Conservation (phyloP, 2,888 invertebrate genomes). For the Crocallis elinguaria region DNA sequence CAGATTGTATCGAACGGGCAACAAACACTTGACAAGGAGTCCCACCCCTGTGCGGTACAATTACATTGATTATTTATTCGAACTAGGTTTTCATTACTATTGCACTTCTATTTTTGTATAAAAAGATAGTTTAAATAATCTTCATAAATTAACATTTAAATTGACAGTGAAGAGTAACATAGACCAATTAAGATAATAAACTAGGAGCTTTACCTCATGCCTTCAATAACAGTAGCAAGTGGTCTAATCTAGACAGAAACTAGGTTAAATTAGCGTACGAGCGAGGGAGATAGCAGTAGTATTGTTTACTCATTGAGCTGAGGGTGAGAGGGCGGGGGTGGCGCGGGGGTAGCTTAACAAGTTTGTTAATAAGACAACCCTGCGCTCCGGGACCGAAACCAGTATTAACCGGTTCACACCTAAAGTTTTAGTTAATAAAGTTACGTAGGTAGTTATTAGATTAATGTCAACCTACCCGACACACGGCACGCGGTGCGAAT, state of each 20-base stretch:
- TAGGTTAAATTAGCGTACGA: slow-evolving; percentile 34
- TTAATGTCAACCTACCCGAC: slow-evolving; percentile 11
- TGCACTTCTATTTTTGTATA: too few species aligned
- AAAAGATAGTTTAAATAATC: too few species aligned
- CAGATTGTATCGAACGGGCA: too few species aligned
- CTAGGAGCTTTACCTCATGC: not conserved
- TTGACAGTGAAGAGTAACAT: not conserved
- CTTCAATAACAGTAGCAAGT: slow-evolving; percentile 3
- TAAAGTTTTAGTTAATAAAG: slow-evolving; percentile 22
- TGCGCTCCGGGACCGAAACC: not conserved
- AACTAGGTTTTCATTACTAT: too few species aligned
- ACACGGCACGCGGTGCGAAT: not conserved
- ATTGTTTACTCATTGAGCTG: slow-evolving; percentile 35
- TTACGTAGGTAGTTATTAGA: slow-evolving; percentile 18
- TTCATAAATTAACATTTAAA: too few species aligned
- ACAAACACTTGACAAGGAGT: too few species aligned
- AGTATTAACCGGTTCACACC: slow-evolving; percentile 25
- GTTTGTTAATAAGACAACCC: slow-evolving; percentile 21
- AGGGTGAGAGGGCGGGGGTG: not conserved
- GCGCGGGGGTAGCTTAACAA: slow-evolving; percentile 15
- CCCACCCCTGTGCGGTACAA: too few species aligned
- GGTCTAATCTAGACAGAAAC: slow-evolving; percentile 33
- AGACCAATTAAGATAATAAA: too few species aligned
- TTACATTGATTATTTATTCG: too few species aligned
- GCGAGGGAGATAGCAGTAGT: slow-evolving; percentile 28